These are phyloP conservation scores for Drosophila formosana DNA, from an alignment of 2,888 invertebrate genomes.

Conservation along the genomic window DNA sequence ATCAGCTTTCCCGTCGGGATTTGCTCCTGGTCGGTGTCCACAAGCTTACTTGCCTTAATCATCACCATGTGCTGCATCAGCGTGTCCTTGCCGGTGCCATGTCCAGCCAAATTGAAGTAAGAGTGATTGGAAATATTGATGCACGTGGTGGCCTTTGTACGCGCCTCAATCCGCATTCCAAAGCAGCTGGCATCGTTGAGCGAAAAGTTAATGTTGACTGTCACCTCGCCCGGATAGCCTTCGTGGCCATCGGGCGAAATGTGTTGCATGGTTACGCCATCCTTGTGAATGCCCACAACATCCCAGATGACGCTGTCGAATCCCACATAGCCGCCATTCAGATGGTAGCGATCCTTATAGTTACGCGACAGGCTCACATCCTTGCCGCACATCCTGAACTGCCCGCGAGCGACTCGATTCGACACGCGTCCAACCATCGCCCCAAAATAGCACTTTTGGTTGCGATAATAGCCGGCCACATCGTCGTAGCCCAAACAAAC, in stretches of 20 bases:
- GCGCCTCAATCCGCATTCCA: constrained; percentile 91
- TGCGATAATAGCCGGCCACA: constrained; percentile 89
- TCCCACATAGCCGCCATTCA: constrained; percentile 94
- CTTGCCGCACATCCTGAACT: constrained; percentile 89
- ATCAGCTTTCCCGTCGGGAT: constrained; percentile 91
- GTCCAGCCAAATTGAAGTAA: constrained; percentile 96
- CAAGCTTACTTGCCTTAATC: constrained; percentile 91
- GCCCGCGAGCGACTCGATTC: constrained; percentile 91
- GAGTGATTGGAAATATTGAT: constrained; percentile 94
- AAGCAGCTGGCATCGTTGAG: constrained; percentile 91
- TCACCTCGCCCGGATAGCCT: constrained; percentile 94
- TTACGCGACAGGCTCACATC: constrained; percentile 90
- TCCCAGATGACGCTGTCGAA: constrained; percentile 93
- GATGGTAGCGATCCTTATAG: constrained; percentile 88
- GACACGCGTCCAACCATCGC: constrained; percentile 94
- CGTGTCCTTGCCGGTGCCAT: constrained; percentile 87
- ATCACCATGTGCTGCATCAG: constrained; percentile 89
- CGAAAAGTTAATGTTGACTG: constrained; percentile 90
- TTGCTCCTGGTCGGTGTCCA: constrained; percentile 89
- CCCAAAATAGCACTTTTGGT: constrained; percentile 92
- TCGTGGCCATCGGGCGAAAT: constrained; percentile 92
- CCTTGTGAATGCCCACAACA: constrained; percentile 69
- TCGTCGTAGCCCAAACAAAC: constrained; percentile 93
- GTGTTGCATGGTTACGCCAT: constrained; percentile 89
- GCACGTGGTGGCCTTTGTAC: constrained; percentile 91